Percentiles rank a stretch among this genome's conserved stretches.
Conservation (phyloP, 2,888 invertebrate species). For the Acanthosepion pharaonis region DNA sequence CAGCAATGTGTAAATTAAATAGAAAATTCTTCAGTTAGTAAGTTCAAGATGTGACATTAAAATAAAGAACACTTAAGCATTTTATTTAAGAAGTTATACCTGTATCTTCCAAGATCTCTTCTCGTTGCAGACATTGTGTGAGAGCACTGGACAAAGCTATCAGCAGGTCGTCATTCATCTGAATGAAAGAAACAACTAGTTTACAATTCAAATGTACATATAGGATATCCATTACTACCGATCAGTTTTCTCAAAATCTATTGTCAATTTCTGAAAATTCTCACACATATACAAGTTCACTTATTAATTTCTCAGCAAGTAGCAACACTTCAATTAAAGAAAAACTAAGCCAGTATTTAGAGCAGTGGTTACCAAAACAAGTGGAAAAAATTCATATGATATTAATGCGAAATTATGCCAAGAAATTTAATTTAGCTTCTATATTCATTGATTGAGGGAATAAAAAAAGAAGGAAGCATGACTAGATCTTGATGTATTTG, state of each 20-base stretch:
- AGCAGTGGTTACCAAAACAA: no score
- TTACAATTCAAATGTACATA: neutral
- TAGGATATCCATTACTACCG: no score
- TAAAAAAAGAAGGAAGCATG: no score
- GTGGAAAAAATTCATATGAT: no score
- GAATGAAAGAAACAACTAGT: neutral
- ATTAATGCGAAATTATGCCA: no score
- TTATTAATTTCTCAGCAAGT: neutral
- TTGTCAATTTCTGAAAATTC: neutral
- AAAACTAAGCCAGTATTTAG: no score
- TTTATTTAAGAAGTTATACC: conserved; percentile 51
- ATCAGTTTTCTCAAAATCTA: neutral
- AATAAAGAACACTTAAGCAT: neutral
- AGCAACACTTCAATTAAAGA: neutral
- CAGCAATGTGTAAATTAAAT: no score
- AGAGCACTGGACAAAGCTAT: conserved; percentile 61
- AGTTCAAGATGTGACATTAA: no score
- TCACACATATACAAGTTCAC: neutral
- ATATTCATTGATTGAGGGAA: no score
- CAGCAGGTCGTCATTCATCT: conserved; percentile 57
- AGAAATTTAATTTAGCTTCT: no score
- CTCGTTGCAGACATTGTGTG: conserved; percentile 55
- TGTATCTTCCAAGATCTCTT: conserved; percentile 56
- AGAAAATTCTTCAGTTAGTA: no score
- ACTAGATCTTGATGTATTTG: no score